Evolutionary conservation across 2,888 invertebrate genomes (phyloP).

Genomic region (Cryptops parisi): DNA sequence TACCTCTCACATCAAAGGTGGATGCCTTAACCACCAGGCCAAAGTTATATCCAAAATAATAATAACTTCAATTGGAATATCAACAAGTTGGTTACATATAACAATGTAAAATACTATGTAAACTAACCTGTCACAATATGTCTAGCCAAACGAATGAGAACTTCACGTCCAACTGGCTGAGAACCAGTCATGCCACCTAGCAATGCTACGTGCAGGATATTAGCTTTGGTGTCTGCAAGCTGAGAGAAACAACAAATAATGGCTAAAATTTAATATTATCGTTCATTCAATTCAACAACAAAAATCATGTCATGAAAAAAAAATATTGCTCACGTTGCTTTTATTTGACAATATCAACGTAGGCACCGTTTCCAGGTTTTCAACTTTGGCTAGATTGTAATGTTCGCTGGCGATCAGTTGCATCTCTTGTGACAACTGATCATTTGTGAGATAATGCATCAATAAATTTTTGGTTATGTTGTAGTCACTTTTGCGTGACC

Average conservation of each 20-base stretch:
- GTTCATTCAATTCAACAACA: too few species aligned
- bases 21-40: too few species aligned
- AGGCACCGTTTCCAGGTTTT: constrained; percentile 43
- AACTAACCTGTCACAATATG: neutral
- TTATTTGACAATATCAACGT: neutral
- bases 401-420: constrained; percentile 52
- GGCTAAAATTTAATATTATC: too few species aligned
- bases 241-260: too few species aligned
- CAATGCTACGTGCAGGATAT: neutral
- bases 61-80: too few species aligned
- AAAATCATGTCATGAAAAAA: too few species aligned
- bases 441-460: constrained; percentile 48
- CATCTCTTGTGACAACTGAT: constrained; percentile 48
- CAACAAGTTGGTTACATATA: too few species aligned
- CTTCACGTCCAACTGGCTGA: neutral
- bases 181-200: neutral
- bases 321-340: too few species aligned
- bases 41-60: too few species aligned
- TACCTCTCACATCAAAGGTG: too few species aligned
- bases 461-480: constrained; percentile 33
- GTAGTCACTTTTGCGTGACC: constrained; percentile 41
- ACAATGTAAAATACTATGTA: too few species aligned
- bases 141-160: neutral
- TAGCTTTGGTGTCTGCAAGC: too few species aligned
- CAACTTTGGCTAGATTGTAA: constrained; percentile 51